Evolutionary conservation across 2,888 invertebrate species (phyloP).

Genomic region (Didymodactylos carnosus): DNA sequence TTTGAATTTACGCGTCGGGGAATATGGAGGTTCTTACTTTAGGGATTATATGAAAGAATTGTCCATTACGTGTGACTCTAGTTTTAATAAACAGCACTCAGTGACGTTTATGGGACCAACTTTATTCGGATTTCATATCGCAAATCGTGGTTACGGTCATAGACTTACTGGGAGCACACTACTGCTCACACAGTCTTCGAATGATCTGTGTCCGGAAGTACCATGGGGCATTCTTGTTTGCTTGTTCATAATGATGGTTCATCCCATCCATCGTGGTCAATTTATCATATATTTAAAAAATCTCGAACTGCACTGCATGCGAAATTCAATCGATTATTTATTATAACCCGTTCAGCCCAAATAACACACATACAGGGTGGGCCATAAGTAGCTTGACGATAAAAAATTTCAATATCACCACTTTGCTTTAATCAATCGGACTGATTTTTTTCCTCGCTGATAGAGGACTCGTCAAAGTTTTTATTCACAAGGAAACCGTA

Average conservation of each 20-base stretch:
- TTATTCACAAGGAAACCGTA: no score
- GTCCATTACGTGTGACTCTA: neutral
- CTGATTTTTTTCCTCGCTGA: no score
- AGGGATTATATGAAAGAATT: neutral
- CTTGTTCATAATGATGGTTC: neutral
- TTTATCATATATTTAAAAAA: neutral
- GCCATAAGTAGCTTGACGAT: no score
- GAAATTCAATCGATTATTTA: no score
- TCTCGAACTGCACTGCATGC: neutral
- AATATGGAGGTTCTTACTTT: neutral
- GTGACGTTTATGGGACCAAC: neutral
- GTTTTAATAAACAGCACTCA: neutral
- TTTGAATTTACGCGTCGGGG: neutral
- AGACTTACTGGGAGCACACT: neutral
- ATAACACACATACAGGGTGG: no score
- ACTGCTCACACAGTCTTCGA: neutral
- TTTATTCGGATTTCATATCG: neutral
- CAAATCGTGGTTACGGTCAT: no score
- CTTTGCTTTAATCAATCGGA: no score
- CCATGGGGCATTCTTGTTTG: neutral
- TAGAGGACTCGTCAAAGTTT: no score
- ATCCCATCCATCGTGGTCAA: neutral
- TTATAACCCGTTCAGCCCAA: no score
- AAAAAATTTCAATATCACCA: no score
- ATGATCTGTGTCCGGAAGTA: neutral